Evolutionary conservation across 2,888 invertebrate species (phyloP), one percentile per base, ranked within the genome.

Genomic region (Sarcophaga rosellei): DNA sequence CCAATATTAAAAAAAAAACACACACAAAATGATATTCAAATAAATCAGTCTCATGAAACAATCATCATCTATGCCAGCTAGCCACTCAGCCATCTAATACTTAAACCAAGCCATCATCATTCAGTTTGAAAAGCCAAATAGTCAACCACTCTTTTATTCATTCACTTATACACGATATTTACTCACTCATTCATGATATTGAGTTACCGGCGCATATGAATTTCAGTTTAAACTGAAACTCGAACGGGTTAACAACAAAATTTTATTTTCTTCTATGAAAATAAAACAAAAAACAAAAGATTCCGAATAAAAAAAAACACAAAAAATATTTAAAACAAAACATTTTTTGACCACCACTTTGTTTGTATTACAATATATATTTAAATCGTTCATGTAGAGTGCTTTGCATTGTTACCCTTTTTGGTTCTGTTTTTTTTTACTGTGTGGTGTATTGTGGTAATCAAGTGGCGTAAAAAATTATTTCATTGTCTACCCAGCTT

Each of bases 141-240:
- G 35, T 62, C 57, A 77, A 5, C 44, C 65, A 63, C 68, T 61
- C 62, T 59, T 75, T 76, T 66, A 63, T 23, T 76, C 44, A 57
- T 65, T 66, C 62, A 75, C 68, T 72, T 78, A 84, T 74, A 65
- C 82, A 53, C 1, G 17, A 4, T 4, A 17, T 53, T 53, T 15
- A 17, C 17, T 17, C 53, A 53, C 15, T 53, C 53, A 15, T 53
- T 53, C 53, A 15, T 53, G 53, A 17, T 4, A 61, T 74, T 68
- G 21, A 77, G 62, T 21, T 47, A 59, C 12, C 81, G 76, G 89
- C 89, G 89, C 88, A 88, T 86, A 88, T 65, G 53, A 69, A 65
- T 86, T 88, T 89, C 86, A 90, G 90, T 90, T 81, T 85, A 83
- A 85, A 88, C 87, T 88, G 87, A 89, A 89, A 87, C 90, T 89